Evolutionary conservation across 1,140 invertebrate species (phyloP).

Genomic region (Conus ventricosus): DNA sequence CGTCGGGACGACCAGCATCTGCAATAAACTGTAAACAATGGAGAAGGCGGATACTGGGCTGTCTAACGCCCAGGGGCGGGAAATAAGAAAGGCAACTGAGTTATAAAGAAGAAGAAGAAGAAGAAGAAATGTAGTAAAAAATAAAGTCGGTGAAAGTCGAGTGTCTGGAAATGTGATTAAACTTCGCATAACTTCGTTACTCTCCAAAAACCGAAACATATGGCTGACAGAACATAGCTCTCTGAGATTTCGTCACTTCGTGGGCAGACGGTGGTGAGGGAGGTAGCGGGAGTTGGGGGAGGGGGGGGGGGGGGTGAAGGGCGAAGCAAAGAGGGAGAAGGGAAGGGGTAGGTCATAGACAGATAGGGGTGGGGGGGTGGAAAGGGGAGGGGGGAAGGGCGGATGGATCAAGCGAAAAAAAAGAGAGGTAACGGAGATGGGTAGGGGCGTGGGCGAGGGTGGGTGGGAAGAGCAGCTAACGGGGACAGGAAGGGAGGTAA

Average conservation of each 20-base stretch:
- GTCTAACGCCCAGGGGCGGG: background rate
- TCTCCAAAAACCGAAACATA: background rate
- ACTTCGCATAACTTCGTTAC: background rate
- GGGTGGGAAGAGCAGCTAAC: too few relatives aligned
- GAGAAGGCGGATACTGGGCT: too few relatives aligned
- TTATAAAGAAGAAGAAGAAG: background rate
- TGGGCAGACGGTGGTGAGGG: background rate
- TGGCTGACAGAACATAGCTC: background rate
- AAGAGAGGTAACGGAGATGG: too few relatives aligned
- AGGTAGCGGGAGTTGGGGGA: background rate
- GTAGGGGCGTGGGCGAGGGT: too few relatives aligned
- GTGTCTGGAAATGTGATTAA: background rate
- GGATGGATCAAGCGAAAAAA: too few relatives aligned
- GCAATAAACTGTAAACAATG: too few relatives aligned
- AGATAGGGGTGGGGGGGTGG: too few relatives aligned
- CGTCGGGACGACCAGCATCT: too few relatives aligned
- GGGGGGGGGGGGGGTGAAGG: background rate
- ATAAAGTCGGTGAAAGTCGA: background rate
- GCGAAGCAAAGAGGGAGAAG: too few relatives aligned
- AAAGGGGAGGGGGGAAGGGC: too few relatives aligned
- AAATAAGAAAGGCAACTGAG: background rate
- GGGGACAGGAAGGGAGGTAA: too few relatives aligned
- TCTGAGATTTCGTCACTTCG: background rate
- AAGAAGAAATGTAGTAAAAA: background rate
- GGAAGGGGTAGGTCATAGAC: background rate